Percentiles rank a stretch among this genome's conserved stretches.
Evolutionary conservation across 2,113 vertebrate species (phyloP).

Genomic region (Sander vitreus): DNA sequence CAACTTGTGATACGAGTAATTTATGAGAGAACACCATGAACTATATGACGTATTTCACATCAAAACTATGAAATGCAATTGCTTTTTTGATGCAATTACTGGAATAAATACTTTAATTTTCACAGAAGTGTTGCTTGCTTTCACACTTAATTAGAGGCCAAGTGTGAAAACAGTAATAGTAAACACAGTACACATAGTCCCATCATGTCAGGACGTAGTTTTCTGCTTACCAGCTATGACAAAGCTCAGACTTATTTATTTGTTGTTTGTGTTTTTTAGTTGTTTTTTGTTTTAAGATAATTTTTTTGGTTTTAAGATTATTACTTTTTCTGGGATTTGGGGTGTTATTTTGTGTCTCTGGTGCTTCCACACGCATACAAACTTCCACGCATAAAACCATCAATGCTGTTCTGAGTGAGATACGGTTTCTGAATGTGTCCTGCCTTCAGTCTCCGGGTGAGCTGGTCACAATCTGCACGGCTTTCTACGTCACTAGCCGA

Average conservation of each 20-base stretch:
- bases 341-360: too few species aligned
- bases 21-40: not conserved
- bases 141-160: not conserved
- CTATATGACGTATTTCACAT: not conserved
- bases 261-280: too few species aligned
- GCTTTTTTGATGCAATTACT: not conserved
- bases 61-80: not conserved
- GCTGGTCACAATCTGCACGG: too few species aligned
- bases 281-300: too few species aligned
- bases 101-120: not conserved
- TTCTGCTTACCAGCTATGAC: not conserved
- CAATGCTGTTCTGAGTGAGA: too few species aligned
- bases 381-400: too few species aligned
- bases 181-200: not conserved
- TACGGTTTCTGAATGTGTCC: too few species aligned
- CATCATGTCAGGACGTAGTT: not conserved
- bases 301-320: too few species aligned
- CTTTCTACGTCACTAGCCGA: too few species aligned
- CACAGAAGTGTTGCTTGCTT: not conserved
- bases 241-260: not conserved
- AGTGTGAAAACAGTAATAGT: not conserved
- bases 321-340: too few species aligned
- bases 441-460: too few species aligned
- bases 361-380: too few species aligned
- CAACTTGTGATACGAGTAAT: not conserved